Percentiles rank a stretch among this genome's conserved stretches.
Conservation (phyloP, 2,113 vertebrate genomes). For the Leptobrachium ailaonicum region DNA sequence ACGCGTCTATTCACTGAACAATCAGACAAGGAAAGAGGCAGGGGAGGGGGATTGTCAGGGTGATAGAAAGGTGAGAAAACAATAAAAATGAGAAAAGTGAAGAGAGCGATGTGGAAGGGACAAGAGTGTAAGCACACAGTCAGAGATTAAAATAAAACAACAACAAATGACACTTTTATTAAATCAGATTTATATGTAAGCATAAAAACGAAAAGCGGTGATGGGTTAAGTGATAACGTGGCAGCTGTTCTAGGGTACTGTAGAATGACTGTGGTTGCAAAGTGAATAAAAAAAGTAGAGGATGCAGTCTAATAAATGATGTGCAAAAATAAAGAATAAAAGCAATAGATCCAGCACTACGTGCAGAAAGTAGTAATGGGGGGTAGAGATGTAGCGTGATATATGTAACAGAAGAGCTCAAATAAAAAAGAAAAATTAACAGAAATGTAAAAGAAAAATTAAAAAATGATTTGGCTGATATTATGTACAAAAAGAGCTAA, state of each 20-base stretch:
- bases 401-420: neutral
- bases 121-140: neutral
- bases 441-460: neutral
- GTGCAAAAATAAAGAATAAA: neutral
- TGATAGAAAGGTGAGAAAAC: constrained; percentile 20
- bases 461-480: neutral
- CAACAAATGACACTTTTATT: neutral
- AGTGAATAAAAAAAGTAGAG: too few relatives aligned
- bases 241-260: too few relatives aligned
- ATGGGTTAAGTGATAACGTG: too few relatives aligned
- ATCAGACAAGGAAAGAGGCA: constrained; percentile 32
- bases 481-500: neutral
- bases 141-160: neutral
- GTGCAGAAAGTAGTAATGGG: neutral
- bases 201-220: neutral
- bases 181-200: neutral
- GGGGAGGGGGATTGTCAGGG: neutral
- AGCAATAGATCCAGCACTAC: neutral
- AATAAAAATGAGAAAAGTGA: neutral
- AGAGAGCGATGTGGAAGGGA: neutral
- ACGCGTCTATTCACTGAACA: constrained; percentile 42
- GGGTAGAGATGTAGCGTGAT: neutral
- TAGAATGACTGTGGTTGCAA: too few relatives aligned
- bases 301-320: too few relatives aligned
- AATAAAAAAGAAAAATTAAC: neutral